A percentile compares a stretch with the other conserved stretches of the same genome.
Conservation (phyloP, 2,888 invertebrate species). For the Acronicta aceris region DNA sequence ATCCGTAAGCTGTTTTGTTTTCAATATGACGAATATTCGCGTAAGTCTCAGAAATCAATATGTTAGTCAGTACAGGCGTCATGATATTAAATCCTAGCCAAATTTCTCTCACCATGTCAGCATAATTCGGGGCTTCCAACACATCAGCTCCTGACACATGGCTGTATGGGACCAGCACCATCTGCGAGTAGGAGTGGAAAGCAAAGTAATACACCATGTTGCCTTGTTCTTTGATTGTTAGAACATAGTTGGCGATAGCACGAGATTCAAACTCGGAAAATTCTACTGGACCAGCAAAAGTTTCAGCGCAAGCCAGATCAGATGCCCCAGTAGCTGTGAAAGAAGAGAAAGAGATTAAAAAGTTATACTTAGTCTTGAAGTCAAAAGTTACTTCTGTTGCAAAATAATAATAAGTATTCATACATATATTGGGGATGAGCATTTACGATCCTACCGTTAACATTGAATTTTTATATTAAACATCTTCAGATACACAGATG, state of each 20-base stretch:
- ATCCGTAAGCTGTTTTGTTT: no score
- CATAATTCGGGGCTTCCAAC: conserved; percentile 72
- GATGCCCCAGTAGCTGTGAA: conserved; percentile 79
- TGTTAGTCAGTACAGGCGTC: no score
- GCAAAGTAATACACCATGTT: conserved; percentile 84
- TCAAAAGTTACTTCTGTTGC: no score
- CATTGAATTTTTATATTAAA: no score
- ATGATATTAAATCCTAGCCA: no score
- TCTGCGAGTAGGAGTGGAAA: conserved; percentile 89
- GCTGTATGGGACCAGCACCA: conserved; percentile 86
- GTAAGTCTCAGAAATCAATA: no score
- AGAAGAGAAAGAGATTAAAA: background rate
- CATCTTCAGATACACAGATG: no score
- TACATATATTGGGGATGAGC: no score
- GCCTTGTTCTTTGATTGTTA: conserved; percentile 60
- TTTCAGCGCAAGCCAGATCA: conserved; percentile 82
- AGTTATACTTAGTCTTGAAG: background rate
- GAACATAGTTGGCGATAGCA: conserved; percentile 78
- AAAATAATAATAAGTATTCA: no score
- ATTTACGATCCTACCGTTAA: no score
- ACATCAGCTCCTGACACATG: conserved; percentile 65
- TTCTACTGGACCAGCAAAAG: conserved; percentile 84
- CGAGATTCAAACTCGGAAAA: conserved; percentile 89
- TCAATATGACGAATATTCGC: no score
- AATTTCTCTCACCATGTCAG: conserved; percentile 82